Percentiles rank a stretch among this genome's conserved stretches.
Conservation (phyloP, 2,888 invertebrate genomes). For the Diogma glabrata region DNA sequence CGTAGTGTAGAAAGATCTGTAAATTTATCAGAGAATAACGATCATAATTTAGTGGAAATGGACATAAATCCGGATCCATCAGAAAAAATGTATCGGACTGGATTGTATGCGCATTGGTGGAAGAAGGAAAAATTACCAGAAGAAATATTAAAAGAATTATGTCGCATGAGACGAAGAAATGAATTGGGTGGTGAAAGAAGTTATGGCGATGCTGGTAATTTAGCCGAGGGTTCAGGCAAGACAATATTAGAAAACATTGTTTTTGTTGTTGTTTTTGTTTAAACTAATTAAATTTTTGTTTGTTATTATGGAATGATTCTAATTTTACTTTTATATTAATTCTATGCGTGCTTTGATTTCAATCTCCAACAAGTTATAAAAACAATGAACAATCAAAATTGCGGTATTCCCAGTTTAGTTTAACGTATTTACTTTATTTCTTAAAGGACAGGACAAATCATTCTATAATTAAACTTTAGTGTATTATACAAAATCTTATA, state of each 20-base stretch:
- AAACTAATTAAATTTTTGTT: conserved; percentile 5
- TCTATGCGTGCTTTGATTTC: too few species aligned
- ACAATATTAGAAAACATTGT: conserved; percentile 13
- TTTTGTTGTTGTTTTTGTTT: conserved; percentile 10
- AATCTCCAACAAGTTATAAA: too few species aligned
- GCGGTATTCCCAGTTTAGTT: too few species aligned
- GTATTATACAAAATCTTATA: too few species aligned
- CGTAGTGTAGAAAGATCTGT: conserved; percentile 18
- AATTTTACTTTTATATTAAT: too few species aligned
- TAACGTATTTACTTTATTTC: too few species aligned
- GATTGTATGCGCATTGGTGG: conserved; percentile 88
- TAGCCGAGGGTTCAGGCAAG: conserved; percentile 28
- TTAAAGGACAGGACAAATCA: too few species aligned
- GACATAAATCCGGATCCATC: conserved; percentile 5
- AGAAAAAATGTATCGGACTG: conserved; percentile 54
- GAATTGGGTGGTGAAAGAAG: conserved; percentile 37
- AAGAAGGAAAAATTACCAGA: conserved; percentile 73
- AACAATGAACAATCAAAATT: too few species aligned
- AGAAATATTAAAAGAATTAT: conserved; percentile 45
- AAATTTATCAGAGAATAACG: conserved; percentile 26
- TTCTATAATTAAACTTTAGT: too few species aligned
- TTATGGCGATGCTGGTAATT: conserved; percentile 10
- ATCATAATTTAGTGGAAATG: conserved; percentile 11
- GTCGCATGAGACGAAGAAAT: conserved; percentile 29
- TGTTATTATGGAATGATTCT: too few species aligned